Evolutionary conservation across 1,140 invertebrate genomes (phyloP).

Genomic region (Argopecten irradians): DNA sequence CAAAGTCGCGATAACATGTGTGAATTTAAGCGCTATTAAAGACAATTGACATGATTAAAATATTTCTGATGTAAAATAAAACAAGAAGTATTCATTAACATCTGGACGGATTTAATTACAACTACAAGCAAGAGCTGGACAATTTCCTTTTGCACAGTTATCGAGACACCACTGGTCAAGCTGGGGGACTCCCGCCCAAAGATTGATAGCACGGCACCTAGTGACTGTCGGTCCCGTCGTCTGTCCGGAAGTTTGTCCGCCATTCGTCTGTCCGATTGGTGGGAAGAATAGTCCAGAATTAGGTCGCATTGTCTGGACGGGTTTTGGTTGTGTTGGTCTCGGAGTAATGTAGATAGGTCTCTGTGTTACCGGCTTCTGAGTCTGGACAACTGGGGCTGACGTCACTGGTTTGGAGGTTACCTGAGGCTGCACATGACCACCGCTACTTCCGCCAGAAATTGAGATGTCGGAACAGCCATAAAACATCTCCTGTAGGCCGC

Average conservation of each 20-base stretch:
- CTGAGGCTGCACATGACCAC: background rate
- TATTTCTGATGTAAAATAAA: background rate
- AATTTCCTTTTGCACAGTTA: background rate
- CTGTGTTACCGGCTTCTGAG: background rate
- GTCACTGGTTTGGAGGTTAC: background rate
- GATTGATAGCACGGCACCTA: background rate
- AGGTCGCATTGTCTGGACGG: background rate
- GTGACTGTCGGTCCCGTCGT: background rate
- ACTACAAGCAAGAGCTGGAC: background rate
- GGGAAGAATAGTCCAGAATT: background rate
- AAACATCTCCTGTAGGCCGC: conserved; percentile 57
- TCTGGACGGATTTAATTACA: background rate
- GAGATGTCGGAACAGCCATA: conserved; percentile 55
- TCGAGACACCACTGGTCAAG: background rate
- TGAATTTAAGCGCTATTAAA: too few relatives aligned
- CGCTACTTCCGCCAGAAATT: conserved; percentile 28
- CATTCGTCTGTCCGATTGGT: background rate
- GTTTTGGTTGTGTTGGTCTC: background rate
- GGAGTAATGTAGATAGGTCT: background rate
- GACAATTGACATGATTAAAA: too few relatives aligned
- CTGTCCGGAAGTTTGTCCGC: background rate
- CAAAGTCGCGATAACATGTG: too few relatives aligned
- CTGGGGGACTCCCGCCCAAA: background rate
- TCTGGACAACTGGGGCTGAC: background rate
- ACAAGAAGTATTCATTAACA: background rate